Percentiles rank a stretch among this genome's conserved stretches.
Conservation (phyloP, 2,113 vertebrate genomes). For the Tichodroma muraria region DNA sequence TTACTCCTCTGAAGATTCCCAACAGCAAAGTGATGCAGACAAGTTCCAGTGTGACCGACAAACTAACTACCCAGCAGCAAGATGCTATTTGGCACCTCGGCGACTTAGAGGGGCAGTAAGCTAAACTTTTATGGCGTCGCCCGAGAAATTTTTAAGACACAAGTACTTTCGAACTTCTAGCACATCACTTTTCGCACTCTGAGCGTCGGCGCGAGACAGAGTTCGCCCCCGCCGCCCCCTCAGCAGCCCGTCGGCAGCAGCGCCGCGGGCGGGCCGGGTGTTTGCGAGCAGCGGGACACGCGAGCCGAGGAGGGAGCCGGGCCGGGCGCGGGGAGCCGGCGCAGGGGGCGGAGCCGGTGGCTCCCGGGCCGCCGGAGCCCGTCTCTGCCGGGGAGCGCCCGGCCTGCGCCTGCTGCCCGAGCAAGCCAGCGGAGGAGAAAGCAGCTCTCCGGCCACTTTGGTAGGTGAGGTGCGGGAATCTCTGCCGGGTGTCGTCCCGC, state of each 20-base stretch:
- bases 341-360: background rate
- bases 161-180: background rate
- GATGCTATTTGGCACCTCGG: background rate
- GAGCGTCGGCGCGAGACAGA: accelerated
- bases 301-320: background rate
- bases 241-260: accelerated
- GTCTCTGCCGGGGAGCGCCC: background rate
- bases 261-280: background rate
- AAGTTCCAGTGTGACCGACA: background rate
- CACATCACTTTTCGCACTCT: background rate
- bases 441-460: background rate
- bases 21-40: background rate
- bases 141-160: accelerated
- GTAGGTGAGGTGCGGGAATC: background rate
- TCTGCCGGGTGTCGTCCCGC: background rate
- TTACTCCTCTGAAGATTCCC: background rate
- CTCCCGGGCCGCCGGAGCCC: background rate
- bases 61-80: background rate
- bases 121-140: background rate
- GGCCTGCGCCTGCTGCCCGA: background rate
- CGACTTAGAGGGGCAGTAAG: background rate
- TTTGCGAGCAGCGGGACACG: no score
- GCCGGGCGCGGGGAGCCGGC: background rate
- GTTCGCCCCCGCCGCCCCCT: accelerated
- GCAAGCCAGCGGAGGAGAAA: background rate